Evolutionary conservation across 2,888 invertebrate genomes (phyloP).

Genomic region (Seira sanloemensis): DNA sequence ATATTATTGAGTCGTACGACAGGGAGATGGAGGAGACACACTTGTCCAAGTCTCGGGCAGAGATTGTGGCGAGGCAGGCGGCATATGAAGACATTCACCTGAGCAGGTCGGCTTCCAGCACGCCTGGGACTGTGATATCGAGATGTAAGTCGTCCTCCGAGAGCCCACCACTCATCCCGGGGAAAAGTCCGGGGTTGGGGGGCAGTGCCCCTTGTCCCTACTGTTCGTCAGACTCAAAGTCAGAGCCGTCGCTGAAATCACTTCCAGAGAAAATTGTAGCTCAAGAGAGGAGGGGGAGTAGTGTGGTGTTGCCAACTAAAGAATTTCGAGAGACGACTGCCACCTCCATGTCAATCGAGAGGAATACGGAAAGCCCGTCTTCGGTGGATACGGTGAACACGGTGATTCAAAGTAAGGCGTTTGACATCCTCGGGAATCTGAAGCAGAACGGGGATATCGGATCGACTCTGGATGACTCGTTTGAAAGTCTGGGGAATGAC

Average conservation of each 20-base stretch:
- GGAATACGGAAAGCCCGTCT: conserved; percentile 66
- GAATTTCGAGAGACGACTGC: conserved; percentile 8
- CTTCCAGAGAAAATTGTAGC: neutral
- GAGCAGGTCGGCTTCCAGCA: neutral
- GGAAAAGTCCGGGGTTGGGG: neutral
- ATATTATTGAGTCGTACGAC: conserved; percentile 58
- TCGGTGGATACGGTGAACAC: conserved; percentile 71
- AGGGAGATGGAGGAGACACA: conserved; percentile 39
- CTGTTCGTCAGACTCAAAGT: conserved; percentile 50
- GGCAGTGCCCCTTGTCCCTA: conserved; percentile 48
- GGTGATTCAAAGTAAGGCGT: conserved; percentile 59
- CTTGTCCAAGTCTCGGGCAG: conserved; percentile 54
- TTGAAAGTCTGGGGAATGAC: conserved; percentile 38
- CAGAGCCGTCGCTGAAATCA: conserved; percentile 23
- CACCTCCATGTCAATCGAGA: conserved; percentile 44
- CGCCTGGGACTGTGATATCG: conserved; percentile 28
- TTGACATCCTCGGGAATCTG: conserved; percentile 46
- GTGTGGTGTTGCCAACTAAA: neutral
- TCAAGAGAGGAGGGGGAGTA: neutral
- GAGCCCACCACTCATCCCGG: neutral
- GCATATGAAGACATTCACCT: conserved; percentile 56
- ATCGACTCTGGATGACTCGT: conserved; percentile 37
- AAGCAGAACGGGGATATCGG: conserved; percentile 31
- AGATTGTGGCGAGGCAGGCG: conserved; percentile 60
- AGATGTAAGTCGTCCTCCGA: neutral